phyloP scores from a whole-genome alignment of 2,113 vertebrate genomes.

The Phyllostomus hastatus region DNA sequence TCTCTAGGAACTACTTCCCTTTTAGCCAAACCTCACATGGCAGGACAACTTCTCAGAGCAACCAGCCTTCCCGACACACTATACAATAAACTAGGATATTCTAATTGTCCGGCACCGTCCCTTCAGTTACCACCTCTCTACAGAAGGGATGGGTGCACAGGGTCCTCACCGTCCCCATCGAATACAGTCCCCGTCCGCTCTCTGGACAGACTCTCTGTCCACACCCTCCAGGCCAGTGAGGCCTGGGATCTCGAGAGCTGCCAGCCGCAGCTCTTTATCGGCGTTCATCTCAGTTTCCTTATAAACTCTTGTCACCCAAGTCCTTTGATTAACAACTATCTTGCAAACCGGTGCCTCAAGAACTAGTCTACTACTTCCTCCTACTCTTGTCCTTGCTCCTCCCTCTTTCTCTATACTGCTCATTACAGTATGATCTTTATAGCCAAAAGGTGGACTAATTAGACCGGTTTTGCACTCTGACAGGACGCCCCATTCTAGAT shows the following conservation, averaged over 20 bases:
- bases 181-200: not conserved
- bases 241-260: not conserved
- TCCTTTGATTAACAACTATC: not conserved
- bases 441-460: not conserved
- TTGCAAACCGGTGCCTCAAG: not conserved
- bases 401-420: not conserved
- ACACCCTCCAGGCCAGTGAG: not conserved
- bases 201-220: not conserved
- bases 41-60: not conserved
- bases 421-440: not conserved
- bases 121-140: not conserved
- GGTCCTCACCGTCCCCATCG: not conserved
- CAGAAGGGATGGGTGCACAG: not conserved
- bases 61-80: not conserved
- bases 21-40: not conserved
- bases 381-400: not conserved
- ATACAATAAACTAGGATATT: rapidly evolving
- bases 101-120: not conserved
- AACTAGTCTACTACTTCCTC: not conserved
- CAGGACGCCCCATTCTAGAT: not conserved
- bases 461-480: not conserved
- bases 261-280: not conserved
- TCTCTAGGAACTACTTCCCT: not conserved
- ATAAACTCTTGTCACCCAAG: not conserved
- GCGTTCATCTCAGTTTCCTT: not conserved